Evolutionary conservation across 2,797 vertebrate species (phyloP).

Genomic region (Chrosomus eos): DNA sequence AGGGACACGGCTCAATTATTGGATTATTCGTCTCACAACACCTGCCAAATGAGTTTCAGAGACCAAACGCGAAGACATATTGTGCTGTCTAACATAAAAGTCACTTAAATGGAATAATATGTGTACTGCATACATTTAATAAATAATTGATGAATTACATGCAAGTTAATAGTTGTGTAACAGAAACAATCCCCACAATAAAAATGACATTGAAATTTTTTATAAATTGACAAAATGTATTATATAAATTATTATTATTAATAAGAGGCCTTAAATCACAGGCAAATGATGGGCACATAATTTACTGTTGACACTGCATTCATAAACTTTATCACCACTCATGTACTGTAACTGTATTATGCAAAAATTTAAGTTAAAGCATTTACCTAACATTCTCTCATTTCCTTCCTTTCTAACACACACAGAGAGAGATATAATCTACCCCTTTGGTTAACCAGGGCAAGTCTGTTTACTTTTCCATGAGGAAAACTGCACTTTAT

Average conservation of each 20-base stretch:
- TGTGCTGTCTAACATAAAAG: not conserved
- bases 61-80: not conserved
- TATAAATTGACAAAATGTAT: not conserved
- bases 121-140: not conserved
- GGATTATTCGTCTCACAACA: slow-evolving; percentile 6
- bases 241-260: not conserved
- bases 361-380: not conserved
- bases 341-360: not conserved
- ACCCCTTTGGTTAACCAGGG: slow-evolving; percentile 33
- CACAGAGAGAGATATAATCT: slow-evolving; percentile 15
- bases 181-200: not conserved
- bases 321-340: not conserved
- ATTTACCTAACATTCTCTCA: not conserved
- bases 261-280: not conserved
- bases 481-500: slow-evolving; percentile 49
- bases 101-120: not conserved
- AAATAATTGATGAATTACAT: slow-evolving; percentile 7
- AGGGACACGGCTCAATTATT: not conserved
- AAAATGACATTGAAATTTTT: not conserved
- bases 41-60: slow-evolving; percentile 8
- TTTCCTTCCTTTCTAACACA: slow-evolving; percentile 14
- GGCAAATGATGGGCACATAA: no score
- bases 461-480: slow-evolving; percentile 62
- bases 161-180: not conserved
- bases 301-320: not conserved